Conservation (phyloP, 1,140 invertebrate genomes). For the Plutomurus gul region DNA sequence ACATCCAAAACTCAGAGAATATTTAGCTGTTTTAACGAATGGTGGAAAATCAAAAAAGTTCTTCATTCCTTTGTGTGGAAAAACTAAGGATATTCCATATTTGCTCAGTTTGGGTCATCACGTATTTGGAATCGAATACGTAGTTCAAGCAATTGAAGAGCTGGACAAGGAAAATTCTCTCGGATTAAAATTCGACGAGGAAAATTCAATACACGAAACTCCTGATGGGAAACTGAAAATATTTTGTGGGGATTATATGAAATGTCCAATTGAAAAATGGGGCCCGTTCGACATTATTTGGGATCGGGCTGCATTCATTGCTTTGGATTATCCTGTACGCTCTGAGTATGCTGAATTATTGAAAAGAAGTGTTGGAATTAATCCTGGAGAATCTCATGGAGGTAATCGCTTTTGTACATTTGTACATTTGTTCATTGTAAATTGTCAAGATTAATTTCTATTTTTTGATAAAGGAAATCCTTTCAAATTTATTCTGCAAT, state of each 20-base stretch:
- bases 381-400: background rate
- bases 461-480: slow-evolving; percentile 1
- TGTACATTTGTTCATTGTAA: background rate
- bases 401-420: background rate
- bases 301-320: slow-evolving; percentile 49
- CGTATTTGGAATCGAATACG: slow-evolving; percentile 48
- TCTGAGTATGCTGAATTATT: slow-evolving; percentile 29
- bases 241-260: slow-evolving; percentile 44
- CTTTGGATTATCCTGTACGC: slow-evolving; percentile 38
- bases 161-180: slow-evolving; percentile 33
- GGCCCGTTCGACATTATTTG: slow-evolving; percentile 50
- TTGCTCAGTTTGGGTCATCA: slow-evolving; percentile 29
- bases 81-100: slow-evolving; percentile 39
- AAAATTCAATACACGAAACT: slow-evolving; percentile 28
- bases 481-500: slow-evolving; percentile 47
- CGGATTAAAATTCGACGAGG: slow-evolving; percentile 39
- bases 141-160: slow-evolving; percentile 37
- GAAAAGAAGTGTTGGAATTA: slow-evolving; percentile 24
- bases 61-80: slow-evolving; percentile 49
- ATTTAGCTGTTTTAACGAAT: slow-evolving; percentile 5
- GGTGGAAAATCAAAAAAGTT: slow-evolving; percentile 34
- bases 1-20: slow-evolving; percentile 30
- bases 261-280: slow-evolving; percentile 52
- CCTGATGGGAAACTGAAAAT: slow-evolving; percentile 36
- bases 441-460: background rate